Percentiles rank a stretch among this genome's conserved stretches.
Conservation (phyloP, 2,797 vertebrate genomes). For the Gobionotothen gibberifrons region DNA sequence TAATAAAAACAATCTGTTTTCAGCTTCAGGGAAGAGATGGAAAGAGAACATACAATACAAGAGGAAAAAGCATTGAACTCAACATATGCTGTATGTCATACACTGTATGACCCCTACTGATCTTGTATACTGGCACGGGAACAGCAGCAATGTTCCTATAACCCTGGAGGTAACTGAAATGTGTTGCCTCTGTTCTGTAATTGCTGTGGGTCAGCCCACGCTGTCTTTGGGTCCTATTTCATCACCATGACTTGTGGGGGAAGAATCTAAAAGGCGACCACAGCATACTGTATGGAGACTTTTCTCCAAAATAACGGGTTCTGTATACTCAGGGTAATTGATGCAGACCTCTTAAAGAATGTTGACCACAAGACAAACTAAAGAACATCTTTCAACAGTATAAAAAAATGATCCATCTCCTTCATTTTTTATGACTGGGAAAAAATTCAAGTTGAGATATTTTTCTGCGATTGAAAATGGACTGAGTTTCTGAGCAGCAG, state of each 20-base stretch:
- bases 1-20: neutral
- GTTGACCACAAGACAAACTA: neutral
- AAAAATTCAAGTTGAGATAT: too few relatives aligned
- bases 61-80: neutral
- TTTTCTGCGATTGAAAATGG: too few relatives aligned
- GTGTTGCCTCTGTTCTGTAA: constrained; percentile 23
- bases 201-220: constrained; percentile 12
- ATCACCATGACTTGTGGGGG: constrained; percentile 5
- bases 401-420: neutral
- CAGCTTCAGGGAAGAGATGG: neutral
- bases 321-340: neutral
- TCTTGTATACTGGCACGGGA: neutral
- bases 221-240: constrained; percentile 2
- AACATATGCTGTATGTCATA: neutral
- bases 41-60: constrained; percentile 2
- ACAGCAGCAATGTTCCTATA: constrained; percentile 9
- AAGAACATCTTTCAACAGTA: neutral
- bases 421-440: neutral
- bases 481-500: neutral
- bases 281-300: neutral
- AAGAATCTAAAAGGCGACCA: neutral
- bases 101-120: constrained; percentile 5
- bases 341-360: constrained; percentile 1
- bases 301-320: constrained; percentile 13
- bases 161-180: constrained; percentile 14